phyloP scores from a whole-genome alignment of 2,888 invertebrate species.

The Silvanus unidentatus region DNA sequence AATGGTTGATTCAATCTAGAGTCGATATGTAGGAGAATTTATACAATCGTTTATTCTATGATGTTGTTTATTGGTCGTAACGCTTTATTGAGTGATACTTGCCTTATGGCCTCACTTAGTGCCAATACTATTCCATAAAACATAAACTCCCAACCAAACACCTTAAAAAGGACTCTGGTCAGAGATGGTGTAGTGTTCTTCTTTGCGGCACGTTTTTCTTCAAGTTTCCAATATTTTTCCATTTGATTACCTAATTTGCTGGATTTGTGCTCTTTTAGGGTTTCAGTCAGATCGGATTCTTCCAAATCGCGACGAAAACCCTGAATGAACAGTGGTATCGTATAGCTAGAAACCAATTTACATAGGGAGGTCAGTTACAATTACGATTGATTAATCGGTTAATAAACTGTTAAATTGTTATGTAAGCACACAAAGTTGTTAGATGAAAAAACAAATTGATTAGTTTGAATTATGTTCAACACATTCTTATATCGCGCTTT shows the following conservation, averaged over 20 bases:
- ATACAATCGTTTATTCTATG: too few species aligned
- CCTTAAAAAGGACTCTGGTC: slow-evolving; percentile 53
- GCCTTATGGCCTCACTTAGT: slow-evolving; percentile 57
- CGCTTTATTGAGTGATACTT: too few species aligned
- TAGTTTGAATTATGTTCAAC: neutral
- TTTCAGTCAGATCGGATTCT: slow-evolving; percentile 60
- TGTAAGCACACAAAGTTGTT: too few species aligned
- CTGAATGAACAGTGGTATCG: slow-evolving; percentile 61
- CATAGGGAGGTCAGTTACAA: too few species aligned
- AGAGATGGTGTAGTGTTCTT: slow-evolving; percentile 54
- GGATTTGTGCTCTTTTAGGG: slow-evolving; percentile 64
- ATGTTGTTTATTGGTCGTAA: too few species aligned
- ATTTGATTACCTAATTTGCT: slow-evolving; percentile 58
- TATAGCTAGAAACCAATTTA: slow-evolving; percentile 57
- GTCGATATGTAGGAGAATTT: neutral
- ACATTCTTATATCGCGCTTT: too few species aligned
- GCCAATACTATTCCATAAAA: slow-evolving; percentile 59
- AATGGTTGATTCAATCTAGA: slow-evolving; percentile 57
- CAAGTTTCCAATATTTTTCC: slow-evolving; percentile 57
- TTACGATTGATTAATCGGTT: too few species aligned
- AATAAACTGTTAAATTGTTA: too few species aligned
- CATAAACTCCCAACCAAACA: slow-evolving; percentile 57
- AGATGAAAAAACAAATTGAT: neutral
- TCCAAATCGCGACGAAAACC: slow-evolving; percentile 63
- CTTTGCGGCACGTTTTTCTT: slow-evolving; percentile 46